Percentiles rank a stretch among this genome's conserved stretches.
Evolutionary conservation across 2,113 vertebrate species (phyloP).

Genomic region (Pluvianellus socialis): DNA sequence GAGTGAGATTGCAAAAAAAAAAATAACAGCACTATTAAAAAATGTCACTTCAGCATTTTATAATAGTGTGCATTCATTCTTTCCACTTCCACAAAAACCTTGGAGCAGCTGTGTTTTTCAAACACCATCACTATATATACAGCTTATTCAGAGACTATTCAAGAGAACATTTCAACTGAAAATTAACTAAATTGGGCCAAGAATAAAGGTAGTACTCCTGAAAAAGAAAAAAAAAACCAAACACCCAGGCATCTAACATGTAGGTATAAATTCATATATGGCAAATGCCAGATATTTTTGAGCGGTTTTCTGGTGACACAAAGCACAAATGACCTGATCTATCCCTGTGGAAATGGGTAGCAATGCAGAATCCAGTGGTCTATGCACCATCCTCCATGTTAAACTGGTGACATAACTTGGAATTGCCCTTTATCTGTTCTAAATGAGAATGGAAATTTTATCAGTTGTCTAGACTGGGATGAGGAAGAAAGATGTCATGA

Average conservation of each 20-base stretch:
- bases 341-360: not conserved
- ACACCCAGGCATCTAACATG: not conserved
- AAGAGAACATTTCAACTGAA: not conserved
- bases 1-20: not conserved
- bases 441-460: not conserved
- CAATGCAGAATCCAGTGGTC: not conserved
- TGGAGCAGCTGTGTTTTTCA: constrained; percentile 3
- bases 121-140: not conserved
- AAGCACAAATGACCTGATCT: not conserved
- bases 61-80: not conserved
- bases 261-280: not conserved
- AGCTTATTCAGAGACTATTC: not conserved
- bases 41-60: not conserved
- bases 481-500: not conserved
- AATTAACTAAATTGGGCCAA: not conserved
- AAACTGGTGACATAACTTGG: not conserved
- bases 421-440: not conserved
- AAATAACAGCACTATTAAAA: not conserved
- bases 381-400: rapidly evolving
- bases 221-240: not conserved
- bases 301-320: not conserved
- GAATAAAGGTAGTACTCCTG: not conserved
- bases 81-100: not conserved
- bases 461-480: not conserved
- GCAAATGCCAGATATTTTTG: not conserved